Base-by-base conservation (phyloP, 2,113 vertebrate genomes). In the Rhabdornis inornatus region DNA sequence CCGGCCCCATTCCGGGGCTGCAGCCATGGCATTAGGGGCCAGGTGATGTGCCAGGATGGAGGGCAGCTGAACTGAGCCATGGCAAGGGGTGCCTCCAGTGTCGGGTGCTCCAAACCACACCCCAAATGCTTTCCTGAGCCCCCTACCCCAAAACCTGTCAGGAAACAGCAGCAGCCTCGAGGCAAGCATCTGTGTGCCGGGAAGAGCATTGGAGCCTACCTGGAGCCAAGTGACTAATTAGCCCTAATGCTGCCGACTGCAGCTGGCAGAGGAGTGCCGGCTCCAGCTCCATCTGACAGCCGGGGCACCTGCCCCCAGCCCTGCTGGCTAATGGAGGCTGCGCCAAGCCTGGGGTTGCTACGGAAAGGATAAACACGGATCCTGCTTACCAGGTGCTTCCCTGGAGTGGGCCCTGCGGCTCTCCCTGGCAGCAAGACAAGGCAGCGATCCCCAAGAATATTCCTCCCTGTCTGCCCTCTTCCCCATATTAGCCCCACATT, bases 21-120 rank as follows among this genome's bases (percentile, higher is more conserved):
- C 42, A n/a, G 27, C 57, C 17, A 0, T 0, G 1, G n/a, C 2
- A 1, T 4, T 49, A 9, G 3, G 64, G 35, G 30, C 11, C 1
- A 0, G 4, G 23, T 20, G 6, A 1, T 28, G 4, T 57, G 50
- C 31, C 60, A 50, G 50, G 45, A 45, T 10, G 15, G 55, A 60
- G 17, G 16, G 40, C 65, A 56, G 30, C 68, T 72, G 19, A 10
- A 24, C n/a, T 33, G 42, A 78, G 77, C 55, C 1, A 0, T 7
- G 17, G 50, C 8, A 1, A 49, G 8, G 40, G 11, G 8, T 6
- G 31, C 19, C 42, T 20, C 35, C 1, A 0, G 4, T 2, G 17
- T 6, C 2, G 2, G 35, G 22, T 11, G 4, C 22, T 45, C 59
- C 25, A 1, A 87, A 40, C 28, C 31, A 9, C 25, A 12, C 35